These are phyloP conservation scores for Platalea minor DNA, from an alignment of 2,797 vertebrate species.

Conservation along the genomic window DNA sequence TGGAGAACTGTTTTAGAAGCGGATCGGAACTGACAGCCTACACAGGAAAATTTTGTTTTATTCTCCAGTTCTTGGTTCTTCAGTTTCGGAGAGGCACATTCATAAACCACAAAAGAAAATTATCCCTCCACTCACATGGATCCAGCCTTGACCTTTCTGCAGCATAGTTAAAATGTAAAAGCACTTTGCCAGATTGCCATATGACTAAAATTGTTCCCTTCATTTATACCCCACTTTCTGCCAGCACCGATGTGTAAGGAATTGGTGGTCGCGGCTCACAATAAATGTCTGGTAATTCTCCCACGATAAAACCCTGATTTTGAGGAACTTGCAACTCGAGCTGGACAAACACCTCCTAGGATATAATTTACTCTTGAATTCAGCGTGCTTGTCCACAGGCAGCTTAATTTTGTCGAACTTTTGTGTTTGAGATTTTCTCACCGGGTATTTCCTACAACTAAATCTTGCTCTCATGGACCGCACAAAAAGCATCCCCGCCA, in stretches of 20 bases:
- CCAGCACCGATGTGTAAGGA: background rate
- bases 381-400: background rate
- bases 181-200: background rate
- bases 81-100: conserved; percentile 16
- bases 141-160: background rate
- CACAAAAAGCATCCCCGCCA: background rate
- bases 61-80: background rate
- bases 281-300: background rate
- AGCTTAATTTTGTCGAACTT: background rate
- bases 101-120: conserved; percentile 10
- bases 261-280: background rate
- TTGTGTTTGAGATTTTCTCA: background rate
- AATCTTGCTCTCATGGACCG: background rate
- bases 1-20: background rate
- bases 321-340: background rate
- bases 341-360: background rate
- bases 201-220: background rate
- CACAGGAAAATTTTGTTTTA: background rate
- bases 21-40: background rate
- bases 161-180: conserved; percentile 1
- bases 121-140: background rate
- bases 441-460: rapidly evolving
- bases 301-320: background rate
- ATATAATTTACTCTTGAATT: background rate
- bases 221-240: background rate